Conservation (phyloP, 2,113 vertebrate genomes). For the Megalops atlanticus region DNA sequence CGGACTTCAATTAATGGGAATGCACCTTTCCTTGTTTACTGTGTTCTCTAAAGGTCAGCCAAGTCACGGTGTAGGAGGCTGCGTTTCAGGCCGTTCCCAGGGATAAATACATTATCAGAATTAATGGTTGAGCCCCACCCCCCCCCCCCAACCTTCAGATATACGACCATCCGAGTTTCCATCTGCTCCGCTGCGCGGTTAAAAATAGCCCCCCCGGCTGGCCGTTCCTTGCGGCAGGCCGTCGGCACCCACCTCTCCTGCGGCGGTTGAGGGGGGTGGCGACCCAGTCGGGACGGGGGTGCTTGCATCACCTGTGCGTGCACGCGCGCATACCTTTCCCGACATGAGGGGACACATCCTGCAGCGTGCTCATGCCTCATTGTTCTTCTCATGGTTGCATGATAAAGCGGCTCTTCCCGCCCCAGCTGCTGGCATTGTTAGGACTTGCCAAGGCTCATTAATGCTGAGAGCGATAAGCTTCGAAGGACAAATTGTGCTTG, state of each 20-base stretch:
- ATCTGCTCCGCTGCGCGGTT: slow-evolving; percentile 76
- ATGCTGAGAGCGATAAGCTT: slow-evolving; percentile 73
- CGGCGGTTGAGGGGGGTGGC: too few species aligned
- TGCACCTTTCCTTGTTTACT: slow-evolving; percentile 77
- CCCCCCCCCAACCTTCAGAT: slow-evolving; percentile 67
- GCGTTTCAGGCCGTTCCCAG: slow-evolving; percentile 80
- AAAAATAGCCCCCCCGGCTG: slow-evolving; percentile 61
- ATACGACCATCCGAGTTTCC: slow-evolving; percentile 71
- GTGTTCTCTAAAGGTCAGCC: slow-evolving; percentile 73
- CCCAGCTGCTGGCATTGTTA: slow-evolving; percentile 75
- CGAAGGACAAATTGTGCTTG: slow-evolving; percentile 76
- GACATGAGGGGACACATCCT: background rate
- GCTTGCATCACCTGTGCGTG: too few species aligned
- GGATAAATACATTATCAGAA: slow-evolving; percentile 82
- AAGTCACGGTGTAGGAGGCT: slow-evolving; percentile 65
- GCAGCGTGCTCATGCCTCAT: slow-evolving; percentile 22
- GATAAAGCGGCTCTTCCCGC: slow-evolving; percentile 66
- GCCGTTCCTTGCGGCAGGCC: background rate
- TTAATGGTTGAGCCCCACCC: slow-evolving; percentile 76
- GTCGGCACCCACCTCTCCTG: background rate
- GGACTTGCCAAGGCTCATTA: slow-evolving; percentile 77
- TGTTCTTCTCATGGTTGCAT: slow-evolving; percentile 57
- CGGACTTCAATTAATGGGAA: slow-evolving; percentile 71
- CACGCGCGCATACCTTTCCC: background rate
- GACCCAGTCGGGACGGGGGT: background rate